A percentile compares a stretch with the other conserved stretches of the same genome.
Evolutionary conservation across 1,140 invertebrate species (phyloP).

Genomic region (Caenorhabditis briggsae): DNA sequence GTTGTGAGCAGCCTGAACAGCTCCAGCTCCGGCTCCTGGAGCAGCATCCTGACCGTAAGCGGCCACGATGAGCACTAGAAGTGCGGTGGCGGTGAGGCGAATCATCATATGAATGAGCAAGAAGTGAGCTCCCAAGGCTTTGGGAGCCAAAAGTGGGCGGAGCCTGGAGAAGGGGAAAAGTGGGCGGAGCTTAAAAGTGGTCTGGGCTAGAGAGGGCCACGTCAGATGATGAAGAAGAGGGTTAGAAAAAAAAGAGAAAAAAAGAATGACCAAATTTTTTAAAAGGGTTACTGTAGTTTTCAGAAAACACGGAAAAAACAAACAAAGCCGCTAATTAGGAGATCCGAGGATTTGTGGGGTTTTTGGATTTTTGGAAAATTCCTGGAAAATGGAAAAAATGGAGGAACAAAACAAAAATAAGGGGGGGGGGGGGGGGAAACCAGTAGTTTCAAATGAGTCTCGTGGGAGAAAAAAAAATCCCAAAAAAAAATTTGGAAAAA

Average conservation of each 20-base stretch:
- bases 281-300: not conserved
- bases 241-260: not conserved
- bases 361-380: not conserved
- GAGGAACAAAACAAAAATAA: not conserved
- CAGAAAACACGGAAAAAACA: conserved; percentile 2
- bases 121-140: not conserved
- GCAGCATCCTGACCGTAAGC: conserved; percentile 1
- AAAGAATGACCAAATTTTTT: not conserved
- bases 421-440: not conserved
- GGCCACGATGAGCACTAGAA: conserved; percentile 38
- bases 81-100: conserved; percentile 9
- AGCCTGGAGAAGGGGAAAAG: not conserved
- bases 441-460: not conserved
- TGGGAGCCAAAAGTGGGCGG: not conserved
- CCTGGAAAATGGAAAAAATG: not conserved
- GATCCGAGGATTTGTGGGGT: not conserved
- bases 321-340: conserved; percentile 14
- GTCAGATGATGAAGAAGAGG: not conserved
- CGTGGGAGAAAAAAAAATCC: no score
- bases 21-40: not conserved
- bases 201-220: not conserved
- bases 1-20: conserved; percentile 18
- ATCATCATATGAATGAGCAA: conserved; percentile 39
- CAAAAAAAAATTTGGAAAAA: not conserved
- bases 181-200: conserved; percentile 30